Conservation (phyloP, 1,140 invertebrate species). For the Drosophila bifasciata region DNA sequence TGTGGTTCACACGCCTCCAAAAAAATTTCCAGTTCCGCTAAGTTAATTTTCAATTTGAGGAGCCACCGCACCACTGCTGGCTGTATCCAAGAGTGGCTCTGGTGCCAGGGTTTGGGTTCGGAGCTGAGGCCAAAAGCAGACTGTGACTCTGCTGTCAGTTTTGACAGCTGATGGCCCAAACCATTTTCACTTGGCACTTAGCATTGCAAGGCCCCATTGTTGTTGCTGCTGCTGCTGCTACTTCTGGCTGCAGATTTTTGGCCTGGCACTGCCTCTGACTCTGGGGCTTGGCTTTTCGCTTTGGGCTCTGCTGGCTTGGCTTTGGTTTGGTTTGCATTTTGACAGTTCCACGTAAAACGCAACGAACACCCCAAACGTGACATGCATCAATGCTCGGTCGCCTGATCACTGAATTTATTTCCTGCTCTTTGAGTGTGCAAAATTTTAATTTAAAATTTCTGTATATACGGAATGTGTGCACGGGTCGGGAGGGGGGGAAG, state of each 20-base stretch:
- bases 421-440: conserved; percentile 76
- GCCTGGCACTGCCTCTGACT: conserved; percentile 20
- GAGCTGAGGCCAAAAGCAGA: conserved; percentile 10
- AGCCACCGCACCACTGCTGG: conserved; percentile 49
- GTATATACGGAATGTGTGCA: neutral
- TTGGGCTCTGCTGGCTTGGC: conserved; percentile 10
- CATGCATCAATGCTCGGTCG: conserved; percentile 74
- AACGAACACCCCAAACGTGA: conserved; percentile 68
- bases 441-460: conserved; percentile 80
- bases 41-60: conserved; percentile 81
- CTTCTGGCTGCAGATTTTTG: neutral
- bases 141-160: conserved; percentile 69
- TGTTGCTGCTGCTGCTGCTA: conserved; percentile 32
- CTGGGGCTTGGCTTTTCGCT: conserved; percentile 46
- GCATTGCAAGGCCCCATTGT: conserved; percentile 60
- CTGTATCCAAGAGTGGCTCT: conserved; percentile 13
- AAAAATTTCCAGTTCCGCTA: conserved; percentile 72
- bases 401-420: conserved; percentile 73
- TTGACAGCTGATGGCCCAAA: conserved; percentile 80
- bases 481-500: too few species aligned
- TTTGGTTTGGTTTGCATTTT: conserved; percentile 62
- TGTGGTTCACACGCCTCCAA: conserved; percentile 69
- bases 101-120: too few species aligned
- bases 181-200: conserved; percentile 81
- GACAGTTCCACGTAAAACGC: conserved; percentile 80